These are phyloP conservation scores for Pasiphila rectangulata DNA, from an alignment of 2,888 invertebrate genomes.

Conservation along the genomic window DNA sequence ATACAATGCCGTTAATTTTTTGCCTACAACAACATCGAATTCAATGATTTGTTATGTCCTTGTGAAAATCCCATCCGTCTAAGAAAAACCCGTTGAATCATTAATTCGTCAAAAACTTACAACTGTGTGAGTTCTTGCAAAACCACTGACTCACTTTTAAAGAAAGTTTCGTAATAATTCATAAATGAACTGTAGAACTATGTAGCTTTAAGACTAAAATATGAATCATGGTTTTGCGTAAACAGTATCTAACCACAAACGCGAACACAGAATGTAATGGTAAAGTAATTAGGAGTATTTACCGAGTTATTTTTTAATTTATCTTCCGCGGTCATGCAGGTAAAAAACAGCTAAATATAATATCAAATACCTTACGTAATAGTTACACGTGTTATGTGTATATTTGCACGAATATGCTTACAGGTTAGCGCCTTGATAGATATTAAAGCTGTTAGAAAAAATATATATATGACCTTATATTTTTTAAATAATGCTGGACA, in stretches of 20 bases:
- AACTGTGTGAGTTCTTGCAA: neutral
- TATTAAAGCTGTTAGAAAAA: too few species aligned
- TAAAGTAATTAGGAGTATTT: neutral
- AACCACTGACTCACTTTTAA: slow-evolving; percentile 10
- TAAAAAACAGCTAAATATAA: neutral
- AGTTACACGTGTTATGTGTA: too few species aligned
- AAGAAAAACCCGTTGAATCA: neutral
- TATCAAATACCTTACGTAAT: neutral
- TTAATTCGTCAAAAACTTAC: neutral
- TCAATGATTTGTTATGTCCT: too few species aligned
- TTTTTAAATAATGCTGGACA: too few species aligned
- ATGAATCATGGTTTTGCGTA: slow-evolving; percentile 17
- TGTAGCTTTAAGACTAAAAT: neutral
- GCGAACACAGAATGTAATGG: neutral
- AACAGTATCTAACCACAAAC: slow-evolving; percentile 7
- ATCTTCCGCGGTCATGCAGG: neutral
- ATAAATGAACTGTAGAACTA: neutral
- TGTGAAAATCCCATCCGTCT: neutral
- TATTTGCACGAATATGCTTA: too few species aligned
- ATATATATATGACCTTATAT: too few species aligned
- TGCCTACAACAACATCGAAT: too few species aligned
- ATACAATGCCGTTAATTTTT: too few species aligned
- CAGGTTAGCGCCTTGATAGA: too few species aligned
- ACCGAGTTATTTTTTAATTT: neutral
- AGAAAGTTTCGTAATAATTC: slow-evolving; percentile 14